A percentile compares a stretch with the other conserved stretches of the same genome.
Evolutionary conservation across 2,888 invertebrate species (phyloP).

Genomic region (Trissolcus japonicus): DNA sequence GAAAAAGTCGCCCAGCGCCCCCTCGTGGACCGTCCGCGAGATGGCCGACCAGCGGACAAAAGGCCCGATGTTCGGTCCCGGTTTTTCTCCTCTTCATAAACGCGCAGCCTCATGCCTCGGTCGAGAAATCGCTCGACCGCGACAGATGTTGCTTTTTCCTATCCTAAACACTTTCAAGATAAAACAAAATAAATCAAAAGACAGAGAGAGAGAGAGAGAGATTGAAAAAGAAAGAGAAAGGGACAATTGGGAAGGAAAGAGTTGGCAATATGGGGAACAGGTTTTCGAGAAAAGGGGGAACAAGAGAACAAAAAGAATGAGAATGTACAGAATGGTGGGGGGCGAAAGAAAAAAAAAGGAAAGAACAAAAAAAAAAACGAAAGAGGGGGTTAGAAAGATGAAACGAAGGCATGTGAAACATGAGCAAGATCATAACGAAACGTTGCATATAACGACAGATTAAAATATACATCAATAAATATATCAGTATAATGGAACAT

Average conservation of each 20-base stretch:
- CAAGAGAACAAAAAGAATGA: conserved; percentile 17
- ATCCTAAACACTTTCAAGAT: conserved; percentile 67
- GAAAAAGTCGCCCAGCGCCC: conserved; percentile 28
- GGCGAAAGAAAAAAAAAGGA: not conserved
- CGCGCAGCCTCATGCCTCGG: conserved; percentile 60
- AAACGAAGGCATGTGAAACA: conserved; percentile 4
- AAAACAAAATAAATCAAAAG: conserved; percentile 53
- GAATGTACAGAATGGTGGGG: conserved; percentile 1
- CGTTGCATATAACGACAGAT: conserved; percentile 63
- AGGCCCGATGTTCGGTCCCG: conserved; percentile 60
- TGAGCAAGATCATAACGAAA: conserved; percentile 53
- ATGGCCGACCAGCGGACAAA: conserved; percentile 62
- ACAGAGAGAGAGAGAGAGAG: conserved; percentile 27
- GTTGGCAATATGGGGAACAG: not conserved
- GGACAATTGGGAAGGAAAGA: not conserved
- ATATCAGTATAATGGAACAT: conserved; percentile 45
- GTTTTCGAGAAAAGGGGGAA: conserved; percentile 2
- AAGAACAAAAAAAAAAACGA: not conserved
- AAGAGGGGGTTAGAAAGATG: not conserved
- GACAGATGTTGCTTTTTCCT: conserved; percentile 57
- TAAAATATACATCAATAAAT: conserved; percentile 64
- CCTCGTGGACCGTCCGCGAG: conserved; percentile 25
- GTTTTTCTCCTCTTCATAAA: conserved; percentile 57
- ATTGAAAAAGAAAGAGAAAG: not conserved
- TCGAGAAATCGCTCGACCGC: conserved; percentile 73